Evolutionary conservation across 2,888 invertebrate genomes (phyloP), one percentile per base, ranked within the genome.

Genomic region (Drosophila birchii): DNA sequence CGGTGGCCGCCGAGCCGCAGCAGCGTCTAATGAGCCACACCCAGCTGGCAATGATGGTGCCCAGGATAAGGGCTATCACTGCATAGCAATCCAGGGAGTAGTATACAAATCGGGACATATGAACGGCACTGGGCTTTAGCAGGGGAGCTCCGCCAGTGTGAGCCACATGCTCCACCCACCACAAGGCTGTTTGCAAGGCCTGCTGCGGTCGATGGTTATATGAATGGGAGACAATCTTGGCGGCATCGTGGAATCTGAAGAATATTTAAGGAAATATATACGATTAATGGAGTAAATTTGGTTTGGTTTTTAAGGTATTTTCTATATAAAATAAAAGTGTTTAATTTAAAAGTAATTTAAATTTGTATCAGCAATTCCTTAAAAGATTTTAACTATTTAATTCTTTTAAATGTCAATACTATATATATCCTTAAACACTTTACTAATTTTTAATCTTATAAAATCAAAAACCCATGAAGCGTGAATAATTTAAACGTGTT

Each of bases 141-240:
- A 95, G 93, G 1, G 92, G 93, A 0, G 94, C 94, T 0, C 95
- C 95, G 7, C 92, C 91, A 0, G 95, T 94, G 32, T 93, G 92
- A 0, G 94, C 94, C 1, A 95, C 94, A 86, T 95, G 94, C 86
- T 96, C 95, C 29, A 95, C 93, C 95, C 95, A 96, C 92, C 94
- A 94, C 11, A 95, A 92, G 12, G 96, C 93, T 9, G 94, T 94
- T 26, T 94, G 94, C 32, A 95, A 91, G 0, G 95, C 94, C 5
- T 93, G 91, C 72, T 94, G 91, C 0, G 94, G 94, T 0, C 95
- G 93, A 82, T 94, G 94, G 56, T 91, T 92, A 89, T 93, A 95
- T 23, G 94, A 90, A 69, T 91, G 91, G 3, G 94, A 94, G n/a
- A 94, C 91, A 41, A 89, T 86, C 82, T 94, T 93, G 11, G 94